Conservation (phyloP, 2,888 invertebrate genomes). For the Diadromus collaris region DNA sequence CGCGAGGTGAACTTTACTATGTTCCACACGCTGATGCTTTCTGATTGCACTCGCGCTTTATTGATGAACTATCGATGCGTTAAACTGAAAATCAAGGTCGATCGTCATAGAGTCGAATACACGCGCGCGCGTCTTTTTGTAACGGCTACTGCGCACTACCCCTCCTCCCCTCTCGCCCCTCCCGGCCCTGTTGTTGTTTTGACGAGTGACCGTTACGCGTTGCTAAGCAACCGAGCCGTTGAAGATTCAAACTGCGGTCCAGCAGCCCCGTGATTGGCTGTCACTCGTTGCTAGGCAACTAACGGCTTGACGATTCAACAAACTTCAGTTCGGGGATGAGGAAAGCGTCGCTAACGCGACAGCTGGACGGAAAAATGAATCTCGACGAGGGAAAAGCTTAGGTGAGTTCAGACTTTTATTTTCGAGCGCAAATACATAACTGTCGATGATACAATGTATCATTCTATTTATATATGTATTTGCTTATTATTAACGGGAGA, state of each 20-base stretch:
- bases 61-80: constrained; percentile 21
- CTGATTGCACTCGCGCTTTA: no score
- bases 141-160: not conserved
- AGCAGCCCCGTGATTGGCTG: not conserved
- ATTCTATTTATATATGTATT: no score
- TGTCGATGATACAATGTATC: no score
- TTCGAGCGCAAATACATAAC: no score
- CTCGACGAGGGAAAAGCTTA: not conserved
- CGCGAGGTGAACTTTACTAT: constrained; percentile 9
- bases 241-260: not conserved
- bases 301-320: not conserved
- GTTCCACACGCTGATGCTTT: no score
- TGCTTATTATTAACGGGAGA: no score
- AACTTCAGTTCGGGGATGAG: not conserved
- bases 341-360: not conserved
- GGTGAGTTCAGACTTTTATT: not conserved
- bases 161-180: no score
- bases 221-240: not conserved
- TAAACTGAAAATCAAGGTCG: constrained; percentile 32
- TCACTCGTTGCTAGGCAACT: not conserved
- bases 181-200: not conserved
- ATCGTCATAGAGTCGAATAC: constrained; percentile 21
- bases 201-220: not conserved
- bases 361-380: not conserved
- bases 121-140: not conserved